Evolutionary conservation across 2,113 vertebrate genomes (phyloP).

Genomic region (Ploceus nigricollis): DNA sequence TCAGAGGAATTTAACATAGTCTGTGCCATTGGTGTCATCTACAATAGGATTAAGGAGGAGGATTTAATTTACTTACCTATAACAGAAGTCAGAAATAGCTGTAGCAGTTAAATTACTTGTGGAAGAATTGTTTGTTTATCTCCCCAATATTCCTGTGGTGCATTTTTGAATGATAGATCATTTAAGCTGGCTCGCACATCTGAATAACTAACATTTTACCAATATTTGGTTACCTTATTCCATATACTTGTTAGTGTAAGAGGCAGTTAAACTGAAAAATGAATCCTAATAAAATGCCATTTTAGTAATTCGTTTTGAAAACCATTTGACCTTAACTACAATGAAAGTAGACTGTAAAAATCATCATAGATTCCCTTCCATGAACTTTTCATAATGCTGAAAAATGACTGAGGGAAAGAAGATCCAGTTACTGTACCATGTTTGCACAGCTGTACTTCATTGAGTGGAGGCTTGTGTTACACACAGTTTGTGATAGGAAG

Average conservation of each 20-base stretch:
- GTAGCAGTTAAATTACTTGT: background rate
- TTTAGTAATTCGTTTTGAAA: constrained; percentile 61
- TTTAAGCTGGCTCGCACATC: background rate
- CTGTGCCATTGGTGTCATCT: background rate
- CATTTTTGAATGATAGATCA: background rate
- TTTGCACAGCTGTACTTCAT: constrained; percentile 88
- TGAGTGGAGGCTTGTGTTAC: constrained; percentile 74
- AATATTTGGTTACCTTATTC: background rate
- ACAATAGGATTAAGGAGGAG: background rate
- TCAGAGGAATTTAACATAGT: background rate
- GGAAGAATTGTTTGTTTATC: constrained; percentile 7
- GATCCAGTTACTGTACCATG: constrained; percentile 73
- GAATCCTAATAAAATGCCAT: constrained; percentile 39
- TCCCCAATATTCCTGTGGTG: background rate
- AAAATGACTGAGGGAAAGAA: constrained; percentile 60
- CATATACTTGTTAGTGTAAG: background rate
- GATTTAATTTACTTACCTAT: background rate
- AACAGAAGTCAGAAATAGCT: background rate
- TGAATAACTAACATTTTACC: constrained; percentile 6
- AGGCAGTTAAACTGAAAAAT: constrained; percentile 7
- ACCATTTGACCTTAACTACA: constrained; percentile 62
- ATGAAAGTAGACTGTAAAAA: constrained; percentile 55
- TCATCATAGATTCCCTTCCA: constrained; percentile 56
- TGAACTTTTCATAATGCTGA: constrained; percentile 67
- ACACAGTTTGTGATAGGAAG: constrained; percentile 80